Conservation (phyloP, 2,113 vertebrate genomes). For the Lepus europaeus region DNA sequence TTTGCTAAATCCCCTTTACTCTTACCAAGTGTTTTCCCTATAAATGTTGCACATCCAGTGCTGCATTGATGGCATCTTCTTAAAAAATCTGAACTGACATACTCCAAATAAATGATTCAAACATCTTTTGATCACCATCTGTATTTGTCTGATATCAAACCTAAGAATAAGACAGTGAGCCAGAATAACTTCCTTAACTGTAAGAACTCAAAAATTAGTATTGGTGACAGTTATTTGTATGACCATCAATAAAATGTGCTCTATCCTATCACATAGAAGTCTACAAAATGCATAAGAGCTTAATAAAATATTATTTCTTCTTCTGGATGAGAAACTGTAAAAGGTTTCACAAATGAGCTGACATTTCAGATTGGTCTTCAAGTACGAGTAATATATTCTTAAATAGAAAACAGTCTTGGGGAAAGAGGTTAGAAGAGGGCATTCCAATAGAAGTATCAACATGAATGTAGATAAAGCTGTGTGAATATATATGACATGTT, state of each 20-base stretch:
- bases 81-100: neutral
- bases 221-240: too few relatives aligned
- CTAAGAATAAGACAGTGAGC: neutral
- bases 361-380: constrained; percentile 27
- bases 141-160: neutral
- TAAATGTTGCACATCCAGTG: neutral
- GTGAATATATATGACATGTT: neutral
- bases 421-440: neutral
- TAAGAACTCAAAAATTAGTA: neutral
- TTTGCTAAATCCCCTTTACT: neutral
- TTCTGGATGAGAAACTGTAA: neutral
- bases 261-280: neutral
- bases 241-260: neutral
- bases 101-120: neutral
- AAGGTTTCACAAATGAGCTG: constrained; percentile 23
- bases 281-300: neutral
- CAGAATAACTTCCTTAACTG: neutral
- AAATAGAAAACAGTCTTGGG: neutral
- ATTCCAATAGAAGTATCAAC: neutral
- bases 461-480: neutral
- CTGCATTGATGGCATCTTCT: neutral
- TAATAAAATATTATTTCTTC: neutral
- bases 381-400: constrained; percentile 24
- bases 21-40: neutral
- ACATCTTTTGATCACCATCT: neutral